Conservation (phyloP, 2,888 invertebrate species). For the Acleris emargana region DNA sequence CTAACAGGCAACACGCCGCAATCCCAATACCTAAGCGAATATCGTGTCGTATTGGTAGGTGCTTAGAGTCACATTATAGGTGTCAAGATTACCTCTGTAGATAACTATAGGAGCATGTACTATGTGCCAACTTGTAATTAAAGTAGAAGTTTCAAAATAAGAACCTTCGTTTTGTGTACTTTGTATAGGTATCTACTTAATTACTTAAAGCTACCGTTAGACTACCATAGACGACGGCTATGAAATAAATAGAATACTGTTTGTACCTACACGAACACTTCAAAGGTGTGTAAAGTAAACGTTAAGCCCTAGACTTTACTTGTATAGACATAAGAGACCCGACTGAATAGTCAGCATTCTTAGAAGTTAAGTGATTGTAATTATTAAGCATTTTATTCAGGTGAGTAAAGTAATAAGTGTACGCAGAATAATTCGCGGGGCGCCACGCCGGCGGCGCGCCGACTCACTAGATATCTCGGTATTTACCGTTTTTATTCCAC, state of each 20-base stretch:
- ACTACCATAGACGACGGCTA: conserved; percentile 12
- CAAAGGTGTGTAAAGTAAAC: conserved; percentile 22
- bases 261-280: conserved; percentile 23
- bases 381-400: conserved; percentile 53
- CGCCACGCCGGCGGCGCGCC: not conserved
- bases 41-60: conserved; percentile 16
- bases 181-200: conserved; percentile 13
- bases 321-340: conserved; percentile 71
- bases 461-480: not conserved
- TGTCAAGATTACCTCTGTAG: no score
- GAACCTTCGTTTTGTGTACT: conserved; percentile 7
- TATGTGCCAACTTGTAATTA: conserved; percentile 12
- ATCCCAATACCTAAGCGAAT: not conserved
- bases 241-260: conserved; percentile 26
- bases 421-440: not conserved
- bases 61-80: no score
- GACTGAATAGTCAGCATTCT: conserved; percentile 83
- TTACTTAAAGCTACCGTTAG: conserved; percentile 12
- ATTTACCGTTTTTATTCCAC: conserved; percentile 21
- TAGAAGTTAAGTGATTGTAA: conserved; percentile 64
- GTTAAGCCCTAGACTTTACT: conserved; percentile 44
- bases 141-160: conserved; percentile 9
- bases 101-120: conserved; percentile 7
- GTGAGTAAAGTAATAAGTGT: conserved; percentile 28
- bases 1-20: not conserved